Evolutionary conservation across 2,888 invertebrate species (phyloP).

Genomic region (Cerceris rybyensis): DNA sequence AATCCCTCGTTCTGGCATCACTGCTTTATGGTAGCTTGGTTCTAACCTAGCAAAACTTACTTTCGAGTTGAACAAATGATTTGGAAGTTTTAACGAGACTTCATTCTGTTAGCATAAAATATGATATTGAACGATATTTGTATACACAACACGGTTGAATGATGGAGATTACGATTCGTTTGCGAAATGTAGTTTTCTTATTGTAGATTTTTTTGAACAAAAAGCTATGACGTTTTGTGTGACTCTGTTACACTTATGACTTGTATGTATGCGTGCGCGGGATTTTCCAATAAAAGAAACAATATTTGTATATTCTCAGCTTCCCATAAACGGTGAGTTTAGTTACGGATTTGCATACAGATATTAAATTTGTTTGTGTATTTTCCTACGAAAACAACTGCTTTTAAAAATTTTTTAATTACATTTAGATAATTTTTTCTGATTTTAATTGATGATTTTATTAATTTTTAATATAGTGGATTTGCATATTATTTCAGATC

Average conservation of each 20-base stretch:
- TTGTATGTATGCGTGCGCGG: constrained; percentile 27
- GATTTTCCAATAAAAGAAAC: constrained; percentile 30
- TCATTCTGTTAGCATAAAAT: neutral
- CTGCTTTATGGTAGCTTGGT: constrained; percentile 4
- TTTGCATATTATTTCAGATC: neutral
- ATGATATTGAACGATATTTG: neutral
- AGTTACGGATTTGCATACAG: too few relatives aligned
- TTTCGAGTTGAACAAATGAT: neutral
- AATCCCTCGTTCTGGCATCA: too few relatives aligned
- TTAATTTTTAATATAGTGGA: neutral
- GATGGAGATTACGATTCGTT: neutral
- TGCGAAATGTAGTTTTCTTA: constrained; percentile 6
- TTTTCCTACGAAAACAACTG: too few relatives aligned
- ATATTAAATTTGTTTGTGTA: too few relatives aligned
- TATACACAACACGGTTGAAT: neutral
- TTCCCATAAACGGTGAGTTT: neutral
- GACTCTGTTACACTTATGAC: neutral
- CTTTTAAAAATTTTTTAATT: too few relatives aligned
- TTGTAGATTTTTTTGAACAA: constrained; percentile 22
- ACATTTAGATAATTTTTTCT: neutral
- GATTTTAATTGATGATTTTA: neutral
- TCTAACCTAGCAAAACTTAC: constrained; percentile 31
- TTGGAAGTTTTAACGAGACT: neutral
- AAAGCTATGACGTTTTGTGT: constrained; percentile 13
- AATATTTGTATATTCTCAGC: neutral